Base-by-base conservation (phyloP, 1,140 invertebrate genomes). In the Hestina assimilis region DNA sequence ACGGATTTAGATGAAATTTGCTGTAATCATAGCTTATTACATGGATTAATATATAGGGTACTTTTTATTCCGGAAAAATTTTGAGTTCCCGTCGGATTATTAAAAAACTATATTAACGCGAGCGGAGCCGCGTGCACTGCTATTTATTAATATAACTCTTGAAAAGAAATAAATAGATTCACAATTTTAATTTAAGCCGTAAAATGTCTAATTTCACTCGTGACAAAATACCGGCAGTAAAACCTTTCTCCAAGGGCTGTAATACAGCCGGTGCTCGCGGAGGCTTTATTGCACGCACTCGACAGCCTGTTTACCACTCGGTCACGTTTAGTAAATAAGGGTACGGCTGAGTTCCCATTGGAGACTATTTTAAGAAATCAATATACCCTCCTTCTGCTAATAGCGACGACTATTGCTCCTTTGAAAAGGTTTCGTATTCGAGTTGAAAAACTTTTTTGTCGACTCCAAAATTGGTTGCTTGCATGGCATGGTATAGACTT, bases 271-370 rank as follows among this genome's bases (percentile, higher is more conserved):
- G 33, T 38, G 9, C 33, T 38, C 31, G 17, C 8, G 29, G 19
- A 33, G 45, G 29, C 45, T 21, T 47, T 47, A 47, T 47, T 47
- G 45, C 45, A 47, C 45, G 45, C 29, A 47, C 45, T 47, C 19
- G 28, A 47, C 29, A 21, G 45, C 45, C 45, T 47, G 45, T 47
- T 47, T 47, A 47, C 45, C 45, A 47, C 45, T 47, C 14, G 45
- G 45, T 47, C 45, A 47, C 45, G 45, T 47, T 29, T 19, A 28
- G 45, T 29, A 47, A 47, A 47, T 47, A 47, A 47, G 33, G 33
- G 33, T 14, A 17, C 33, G 33, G 33, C 33, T 35, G 19, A 17
- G 28, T 33, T 33, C 45, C 17, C 11, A 47, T 31, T 47, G 19
- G 19, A 29, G 17, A 47, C 45, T 47, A 47, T 47, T 47, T 47